Evolutionary conservation across 2,113 vertebrate genomes (phyloP).

Genomic region (Atlantisia rogersi): DNA sequence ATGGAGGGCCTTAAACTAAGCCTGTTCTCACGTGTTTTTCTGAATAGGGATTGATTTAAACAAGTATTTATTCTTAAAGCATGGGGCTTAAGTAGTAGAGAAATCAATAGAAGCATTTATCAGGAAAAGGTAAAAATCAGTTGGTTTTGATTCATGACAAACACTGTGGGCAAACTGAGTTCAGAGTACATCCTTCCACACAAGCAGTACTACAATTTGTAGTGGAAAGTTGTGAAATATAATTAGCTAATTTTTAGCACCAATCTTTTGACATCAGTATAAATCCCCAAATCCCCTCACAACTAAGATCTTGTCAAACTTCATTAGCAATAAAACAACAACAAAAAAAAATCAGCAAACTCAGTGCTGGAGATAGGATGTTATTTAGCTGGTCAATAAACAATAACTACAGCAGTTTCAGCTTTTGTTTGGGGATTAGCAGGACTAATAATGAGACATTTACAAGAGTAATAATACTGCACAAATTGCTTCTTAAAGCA

Average conservation of each 20-base stretch:
- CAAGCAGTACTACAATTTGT: not conserved
- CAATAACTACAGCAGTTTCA: not conserved
- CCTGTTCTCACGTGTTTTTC: not conserved
- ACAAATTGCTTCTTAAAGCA: not conserved
- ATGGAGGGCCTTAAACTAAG: not conserved
- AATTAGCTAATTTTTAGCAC: not conserved
- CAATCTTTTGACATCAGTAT: not conserved
- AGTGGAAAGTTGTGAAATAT: not conserved
- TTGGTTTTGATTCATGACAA: not conserved
- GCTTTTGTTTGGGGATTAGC: not conserved
- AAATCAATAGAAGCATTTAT: conserved; percentile 42
- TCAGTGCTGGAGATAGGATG: not conserved
- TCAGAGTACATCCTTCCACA: not conserved
- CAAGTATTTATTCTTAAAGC: not conserved
- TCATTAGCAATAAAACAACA: not conserved
- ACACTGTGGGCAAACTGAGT: not conserved
- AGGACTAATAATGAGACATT: not conserved
- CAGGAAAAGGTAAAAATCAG: not conserved
- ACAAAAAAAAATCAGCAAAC: not conserved
- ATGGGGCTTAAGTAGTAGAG: not conserved
- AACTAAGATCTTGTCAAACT: not conserved
- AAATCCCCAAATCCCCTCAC: not conserved
- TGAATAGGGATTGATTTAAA: conserved; percentile 15
- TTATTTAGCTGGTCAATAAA: conserved; percentile 8
- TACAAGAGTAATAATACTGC: not conserved